Evolutionary conservation across 1,140 invertebrate species (phyloP).

Genomic region (Tribolium castaneum): DNA sequence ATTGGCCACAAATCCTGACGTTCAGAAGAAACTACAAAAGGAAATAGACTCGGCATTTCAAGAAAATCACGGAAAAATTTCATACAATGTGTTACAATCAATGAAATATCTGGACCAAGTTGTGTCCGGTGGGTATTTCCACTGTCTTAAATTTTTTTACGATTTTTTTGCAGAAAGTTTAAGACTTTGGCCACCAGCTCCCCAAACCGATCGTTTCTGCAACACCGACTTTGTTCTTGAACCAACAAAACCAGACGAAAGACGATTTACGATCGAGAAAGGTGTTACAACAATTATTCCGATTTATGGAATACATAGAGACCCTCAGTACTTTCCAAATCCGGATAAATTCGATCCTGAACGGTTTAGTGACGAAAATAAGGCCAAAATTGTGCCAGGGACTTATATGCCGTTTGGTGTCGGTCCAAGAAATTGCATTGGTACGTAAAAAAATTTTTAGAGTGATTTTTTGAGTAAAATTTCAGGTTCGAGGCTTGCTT

Average conservation of each 20-base stretch:
- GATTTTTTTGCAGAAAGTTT: background rate
- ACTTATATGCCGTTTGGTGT: slow-evolving; percentile 73
- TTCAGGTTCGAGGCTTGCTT: slow-evolving; percentile 48
- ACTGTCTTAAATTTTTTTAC: background rate
- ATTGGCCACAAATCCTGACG: slow-evolving; percentile 70
- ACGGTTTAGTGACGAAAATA: slow-evolving; percentile 11
- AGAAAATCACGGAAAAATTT: slow-evolving; percentile 52
- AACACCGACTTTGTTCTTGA: background rate
- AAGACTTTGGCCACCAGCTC: background rate
- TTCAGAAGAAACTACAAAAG: slow-evolving; percentile 69
- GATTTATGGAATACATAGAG: background rate
- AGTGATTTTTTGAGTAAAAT: slow-evolving; percentile 62
- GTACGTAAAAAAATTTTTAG: slow-evolving; percentile 59
- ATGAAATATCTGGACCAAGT: slow-evolving; percentile 60
- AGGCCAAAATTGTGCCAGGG: slow-evolving; percentile 50
- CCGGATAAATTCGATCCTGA: slow-evolving; percentile 2
- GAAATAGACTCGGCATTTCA: slow-evolving; percentile 67
- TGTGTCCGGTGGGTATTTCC: background rate
- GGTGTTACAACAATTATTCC: background rate
- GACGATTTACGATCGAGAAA: background rate
- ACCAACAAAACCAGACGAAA: background rate
- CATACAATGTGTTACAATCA: slow-evolving; percentile 57
- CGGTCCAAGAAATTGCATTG: slow-evolving; percentile 73
- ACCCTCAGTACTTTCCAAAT: background rate
- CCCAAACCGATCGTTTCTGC: background rate